Percentiles rank a stretch among this genome's conserved stretches.
Conservation (phyloP, 1,140 invertebrate genomes). For the Drepana arcuata region DNA sequence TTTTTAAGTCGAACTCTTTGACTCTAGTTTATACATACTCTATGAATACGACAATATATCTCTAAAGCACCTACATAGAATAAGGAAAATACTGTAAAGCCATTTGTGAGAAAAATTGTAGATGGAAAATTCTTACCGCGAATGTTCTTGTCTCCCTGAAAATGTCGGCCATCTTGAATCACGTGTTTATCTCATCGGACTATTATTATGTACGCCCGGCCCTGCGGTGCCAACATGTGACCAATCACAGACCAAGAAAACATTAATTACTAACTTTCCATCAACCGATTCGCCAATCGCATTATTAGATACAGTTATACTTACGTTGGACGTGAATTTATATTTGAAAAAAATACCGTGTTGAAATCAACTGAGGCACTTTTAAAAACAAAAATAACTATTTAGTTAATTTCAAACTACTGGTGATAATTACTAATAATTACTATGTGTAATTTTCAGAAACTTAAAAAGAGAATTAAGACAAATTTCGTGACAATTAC, state of each 20-base stretch:
- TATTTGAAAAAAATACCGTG: constrained; percentile 30
- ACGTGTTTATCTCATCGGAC: constrained; percentile 50
- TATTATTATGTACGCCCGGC: constrained; percentile 35
- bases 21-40: too few species aligned
- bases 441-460: constrained; percentile 4
- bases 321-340: constrained; percentile 13
- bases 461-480: not conserved
- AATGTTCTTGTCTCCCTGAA: constrained; percentile 19
- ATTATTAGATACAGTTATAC: too few species aligned
- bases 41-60: too few species aligned
- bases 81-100: too few species aligned
- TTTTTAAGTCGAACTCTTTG: too few species aligned
- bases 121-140: constrained; percentile 35
- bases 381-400: not conserved
- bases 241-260: constrained; percentile 46
- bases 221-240: constrained; percentile 39
- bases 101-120: constrained; percentile 17
- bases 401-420: constrained; percentile 1
- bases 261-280: constrained; percentile 21
- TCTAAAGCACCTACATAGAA: too few species aligned
- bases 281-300: constrained; percentile 33
- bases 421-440: constrained; percentile 2
- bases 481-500: constrained; percentile 37
- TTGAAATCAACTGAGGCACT: constrained; percentile 4
- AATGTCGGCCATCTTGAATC: constrained; percentile 58